Base-by-base conservation (phyloP, 2,888 invertebrate species). In the Athalia rosae region DNA sequence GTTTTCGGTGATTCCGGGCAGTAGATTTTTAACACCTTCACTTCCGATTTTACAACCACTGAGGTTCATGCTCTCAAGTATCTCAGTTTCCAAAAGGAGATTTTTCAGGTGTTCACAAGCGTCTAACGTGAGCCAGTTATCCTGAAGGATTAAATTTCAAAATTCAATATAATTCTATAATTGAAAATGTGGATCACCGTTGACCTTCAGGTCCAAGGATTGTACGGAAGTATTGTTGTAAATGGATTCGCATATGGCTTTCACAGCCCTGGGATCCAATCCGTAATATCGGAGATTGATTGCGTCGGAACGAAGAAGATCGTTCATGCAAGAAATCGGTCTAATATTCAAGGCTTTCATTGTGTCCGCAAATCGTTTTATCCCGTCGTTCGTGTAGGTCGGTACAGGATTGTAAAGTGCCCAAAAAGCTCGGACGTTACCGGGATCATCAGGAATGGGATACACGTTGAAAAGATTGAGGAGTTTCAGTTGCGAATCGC, bases 21-120 rank as follows among this genome's bases (percentile, higher is more conserved):
- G 81, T 5, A 92, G 82, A 76, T 81, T 85, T 67, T 85, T 82
- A 2, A 90, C 90, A 15, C 91, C 92, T 82, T 81, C 78, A 1
- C 80, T 61, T 1, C 91, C 91, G 58, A 92, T 90, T 79, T 89
- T 88, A 82, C 92, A 92, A 79, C 89, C 89, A 50, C 84, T 83
- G 69, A 92, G 81, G 79, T 89, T 88, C 47, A 92, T 80, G 13
- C 81, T 79, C 7, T 80, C 80, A 58, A 92, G 80, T 3, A 83
- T 82, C 15, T 82, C 85, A 79, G 90, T 92, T 50, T 85, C 85
- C 13, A 84, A 77, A 4, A 92, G 79, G 83, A 91, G 85, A 62
- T 88, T 85, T 48, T 86, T 86, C 13, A 92, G 79, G 80, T 90
- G 85, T 62, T 82, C 84, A 28, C 89, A 88, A 11, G 89, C 87